Conservation (phyloP, 2,113 vertebrate genomes). For the Pteruthius melanotis region DNA sequence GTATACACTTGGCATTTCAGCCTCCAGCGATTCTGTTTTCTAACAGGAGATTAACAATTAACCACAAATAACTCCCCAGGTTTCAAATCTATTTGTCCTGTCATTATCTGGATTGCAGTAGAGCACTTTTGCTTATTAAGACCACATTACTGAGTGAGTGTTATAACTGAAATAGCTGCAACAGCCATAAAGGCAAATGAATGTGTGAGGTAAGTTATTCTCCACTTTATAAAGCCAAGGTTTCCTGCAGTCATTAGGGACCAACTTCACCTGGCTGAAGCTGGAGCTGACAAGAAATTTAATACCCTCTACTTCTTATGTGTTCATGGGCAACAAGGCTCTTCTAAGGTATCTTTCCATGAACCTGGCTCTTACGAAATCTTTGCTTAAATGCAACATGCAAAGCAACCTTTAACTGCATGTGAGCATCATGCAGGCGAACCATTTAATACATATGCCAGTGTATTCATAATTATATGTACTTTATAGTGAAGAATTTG, state of each 20-base stretch:
- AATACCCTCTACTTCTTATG: not conserved
- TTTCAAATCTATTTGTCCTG: constrained; percentile 27
- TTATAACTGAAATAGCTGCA: constrained; percentile 37
- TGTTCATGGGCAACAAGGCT: not conserved
- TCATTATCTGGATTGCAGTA: constrained; percentile 12
- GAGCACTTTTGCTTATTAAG: constrained; percentile 31
- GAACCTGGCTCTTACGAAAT: not conserved
- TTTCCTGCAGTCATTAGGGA: not conserved
- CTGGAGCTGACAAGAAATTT: not conserved
- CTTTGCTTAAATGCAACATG: not conserved
- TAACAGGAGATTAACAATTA: constrained; percentile 62
- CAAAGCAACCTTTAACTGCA: not conserved
- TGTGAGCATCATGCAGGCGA: not conserved
- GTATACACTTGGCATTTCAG: not conserved
- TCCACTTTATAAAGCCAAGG: not conserved
- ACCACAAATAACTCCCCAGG: constrained; percentile 39
- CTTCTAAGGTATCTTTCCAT: not conserved
- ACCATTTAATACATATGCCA: not conserved
- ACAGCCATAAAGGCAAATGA: constrained; percentile 54
- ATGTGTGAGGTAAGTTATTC: not conserved
- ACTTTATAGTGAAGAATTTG: not conserved
- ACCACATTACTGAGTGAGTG: constrained; percentile 13
- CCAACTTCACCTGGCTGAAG: not conserved
- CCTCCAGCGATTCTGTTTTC: not conserved
- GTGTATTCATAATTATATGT: not conserved